Base-by-base conservation (phyloP, 2,113 vertebrate species). In the Vidua macroura region DNA sequence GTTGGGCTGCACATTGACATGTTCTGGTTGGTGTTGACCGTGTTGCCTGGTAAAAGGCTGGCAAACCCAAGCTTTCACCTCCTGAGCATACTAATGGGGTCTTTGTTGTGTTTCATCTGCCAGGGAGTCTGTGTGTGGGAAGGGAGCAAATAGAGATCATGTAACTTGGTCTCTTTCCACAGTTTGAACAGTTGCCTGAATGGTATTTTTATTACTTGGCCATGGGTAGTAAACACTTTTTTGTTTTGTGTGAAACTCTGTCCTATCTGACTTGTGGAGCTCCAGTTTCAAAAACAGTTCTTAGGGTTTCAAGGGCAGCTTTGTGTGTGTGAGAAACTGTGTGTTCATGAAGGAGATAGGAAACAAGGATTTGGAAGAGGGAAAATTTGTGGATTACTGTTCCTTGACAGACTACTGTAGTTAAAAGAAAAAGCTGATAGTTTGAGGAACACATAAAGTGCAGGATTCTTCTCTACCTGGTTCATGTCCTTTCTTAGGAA, bases 111-210 rank as follows among this genome's bases (percentile, higher is more conserved):
- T 73, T 73, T 87, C 18, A 4, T 80, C 53, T 95, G 58, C 63
- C 2, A 4, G 20, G 24, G 43, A 92, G 60, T 35, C 51, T 55
- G 25, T 44, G 23, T 79, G 52, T 64, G 12, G 11, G 31, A 67
- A 53, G 58, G 35, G 58, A 85, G 46, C 58, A 91, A 91, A 66
- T 18, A 87, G 70, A 73, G 39, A 49, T 55, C 2, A 0, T 33
- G 17, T 81, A 81, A 75, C 23, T 70, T 14, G 12, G 35, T 81
- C 48, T 60, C 35, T 80, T 82, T 92, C 58, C 89, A 83, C 33
- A 41, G 82, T 93, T 67, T 76, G 78, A 92, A 51, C 28, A 33
- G 43, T 95, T 95, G 74, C 27, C 63, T 73, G 48, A 83, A 86
- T 48, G 10, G 46, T 53, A 69, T 52, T 94, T 88, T 79, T 67